Conservation (phyloP, 2,797 vertebrate genomes). For the Semotilus atromaculatus region DNA sequence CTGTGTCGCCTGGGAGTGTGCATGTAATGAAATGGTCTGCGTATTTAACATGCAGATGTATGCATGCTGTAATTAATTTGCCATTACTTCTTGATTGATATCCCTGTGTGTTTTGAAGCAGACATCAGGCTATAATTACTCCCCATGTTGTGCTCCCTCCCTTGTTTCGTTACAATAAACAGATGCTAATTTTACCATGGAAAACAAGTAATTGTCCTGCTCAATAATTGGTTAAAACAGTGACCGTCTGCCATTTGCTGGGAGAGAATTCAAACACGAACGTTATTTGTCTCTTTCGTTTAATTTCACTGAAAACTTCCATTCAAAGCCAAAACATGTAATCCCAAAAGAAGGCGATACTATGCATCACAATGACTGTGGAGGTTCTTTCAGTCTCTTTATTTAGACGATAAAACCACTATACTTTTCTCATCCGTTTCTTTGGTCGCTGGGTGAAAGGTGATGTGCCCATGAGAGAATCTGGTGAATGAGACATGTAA, state of each 20-base stretch:
- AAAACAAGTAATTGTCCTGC: constrained; percentile 53
- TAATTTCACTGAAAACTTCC: constrained; percentile 1
- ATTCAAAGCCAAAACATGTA: background rate
- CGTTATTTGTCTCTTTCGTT: background rate
- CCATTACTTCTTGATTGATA: constrained; percentile 75
- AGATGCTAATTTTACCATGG: constrained; percentile 71
- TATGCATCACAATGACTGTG: constrained; percentile 13
- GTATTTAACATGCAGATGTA: constrained; percentile 72
- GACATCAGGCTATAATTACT: constrained; percentile 74
- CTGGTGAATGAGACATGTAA: constrained; percentile 91
- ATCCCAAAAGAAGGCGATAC: background rate
- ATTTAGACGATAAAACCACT: constrained; percentile 53
- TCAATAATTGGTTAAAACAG: constrained; percentile 59
- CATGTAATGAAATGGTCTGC: constrained; percentile 57
- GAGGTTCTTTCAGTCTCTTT: constrained; percentile 10
- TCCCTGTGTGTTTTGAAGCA: constrained; percentile 64
- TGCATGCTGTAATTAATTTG: constrained; percentile 77
- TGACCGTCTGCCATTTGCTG: constrained; percentile 26
- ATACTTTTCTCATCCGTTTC: constrained; percentile 93
- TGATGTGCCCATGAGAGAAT: constrained; percentile 92
- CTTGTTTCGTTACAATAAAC: constrained; percentile 74
- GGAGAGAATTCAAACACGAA: background rate
- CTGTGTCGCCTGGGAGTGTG: constrained; percentile 36
- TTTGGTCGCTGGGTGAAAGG: constrained; percentile 95
- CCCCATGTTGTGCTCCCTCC: constrained; percentile 69